phyloP scores from a whole-genome alignment of 2,797 vertebrate genomes.

The Antrozous pallidus region DNA sequence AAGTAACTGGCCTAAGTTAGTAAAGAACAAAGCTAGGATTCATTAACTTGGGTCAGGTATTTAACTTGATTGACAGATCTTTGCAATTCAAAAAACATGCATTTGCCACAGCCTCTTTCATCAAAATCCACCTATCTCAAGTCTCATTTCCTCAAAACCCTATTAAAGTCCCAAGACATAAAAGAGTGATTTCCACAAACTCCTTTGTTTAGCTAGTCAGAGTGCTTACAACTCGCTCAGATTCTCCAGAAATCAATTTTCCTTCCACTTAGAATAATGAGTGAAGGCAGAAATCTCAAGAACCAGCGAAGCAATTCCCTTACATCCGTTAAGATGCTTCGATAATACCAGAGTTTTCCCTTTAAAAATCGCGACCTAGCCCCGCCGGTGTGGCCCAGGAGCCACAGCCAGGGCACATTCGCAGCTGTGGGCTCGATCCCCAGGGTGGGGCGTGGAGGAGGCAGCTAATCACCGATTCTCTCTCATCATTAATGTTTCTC shows the following conservation, averaged over 20 bases:
- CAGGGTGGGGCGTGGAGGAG: too few relatives aligned
- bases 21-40: not conserved
- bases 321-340: not conserved
- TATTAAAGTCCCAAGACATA: not conserved
- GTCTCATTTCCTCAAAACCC: conserved; percentile 14
- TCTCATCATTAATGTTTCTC: too few relatives aligned
- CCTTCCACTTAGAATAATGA: not conserved
- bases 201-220: not conserved
- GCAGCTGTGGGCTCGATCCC: too few relatives aligned
- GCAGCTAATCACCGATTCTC: too few relatives aligned
- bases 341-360: not conserved
- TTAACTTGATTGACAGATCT: not conserved
- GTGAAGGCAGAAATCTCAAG: not conserved
- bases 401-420: too few relatives aligned
- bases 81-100: not conserved
- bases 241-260: conserved; percentile 30
- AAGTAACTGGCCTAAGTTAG: not conserved
- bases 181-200: not conserved
- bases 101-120: not conserved
- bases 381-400: too few relatives aligned
- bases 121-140: not conserved
- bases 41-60: not conserved
- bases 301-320: not conserved
- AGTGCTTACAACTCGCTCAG: not conserved
- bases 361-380: conserved; percentile 12